Evolutionary conservation across 2,113 vertebrate genomes (phyloP).

Genomic region (Cavia aperea): DNA sequence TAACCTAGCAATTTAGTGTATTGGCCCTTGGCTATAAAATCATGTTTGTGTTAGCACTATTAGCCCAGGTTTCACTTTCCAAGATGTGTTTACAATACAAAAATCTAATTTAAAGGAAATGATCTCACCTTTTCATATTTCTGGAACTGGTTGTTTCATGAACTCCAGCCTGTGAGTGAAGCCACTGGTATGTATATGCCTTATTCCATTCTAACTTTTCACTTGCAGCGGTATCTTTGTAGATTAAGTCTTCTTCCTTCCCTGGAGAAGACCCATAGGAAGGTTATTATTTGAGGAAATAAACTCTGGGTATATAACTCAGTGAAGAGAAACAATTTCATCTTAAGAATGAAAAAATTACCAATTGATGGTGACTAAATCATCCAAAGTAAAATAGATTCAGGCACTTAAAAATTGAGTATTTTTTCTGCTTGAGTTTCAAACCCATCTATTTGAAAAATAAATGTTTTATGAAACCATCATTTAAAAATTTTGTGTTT

Average conservation of each 20-base stretch:
- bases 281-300: slow-evolving; percentile 47
- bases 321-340: not conserved
- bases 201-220: slow-evolving; percentile 71
- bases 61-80: slow-evolving; percentile 72
- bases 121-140: slow-evolving; percentile 80
- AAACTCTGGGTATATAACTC: not conserved
- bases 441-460: slow-evolving; percentile 8
- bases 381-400: not conserved
- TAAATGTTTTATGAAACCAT: not conserved
- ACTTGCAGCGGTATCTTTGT: slow-evolving; percentile 39
- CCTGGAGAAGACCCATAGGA: slow-evolving; percentile 73
- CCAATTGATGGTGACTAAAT: not conserved
- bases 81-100: slow-evolving; percentile 65
- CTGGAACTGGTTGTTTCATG: slow-evolving; percentile 70
- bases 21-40: slow-evolving; percentile 61
- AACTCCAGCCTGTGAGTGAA: slow-evolving; percentile 75
- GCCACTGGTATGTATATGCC: slow-evolving; percentile 78
- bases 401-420: not conserved
- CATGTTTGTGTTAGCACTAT: slow-evolving; percentile 70
- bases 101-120: slow-evolving; percentile 73
- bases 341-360: not conserved
- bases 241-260: slow-evolving; percentile 66
- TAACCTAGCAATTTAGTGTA: not conserved
- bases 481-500: not conserved
- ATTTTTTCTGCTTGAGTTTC: slow-evolving; percentile 32